These are phyloP conservation scores for Oophaga sylvatica DNA, from an alignment of 2,797 vertebrate genomes.

Conservation along the genomic window DNA sequence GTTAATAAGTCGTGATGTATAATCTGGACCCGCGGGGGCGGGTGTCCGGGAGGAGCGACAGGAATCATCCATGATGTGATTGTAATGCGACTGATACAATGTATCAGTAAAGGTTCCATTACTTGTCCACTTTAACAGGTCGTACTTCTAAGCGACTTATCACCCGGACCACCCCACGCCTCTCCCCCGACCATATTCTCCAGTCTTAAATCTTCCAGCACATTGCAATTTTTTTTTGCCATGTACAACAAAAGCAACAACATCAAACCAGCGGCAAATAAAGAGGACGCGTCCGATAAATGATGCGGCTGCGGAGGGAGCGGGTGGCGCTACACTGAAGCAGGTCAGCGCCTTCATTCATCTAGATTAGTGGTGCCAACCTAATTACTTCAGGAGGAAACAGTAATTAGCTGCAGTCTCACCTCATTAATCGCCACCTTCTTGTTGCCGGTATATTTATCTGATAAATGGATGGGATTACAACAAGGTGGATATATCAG, in stretches of 20 bases:
- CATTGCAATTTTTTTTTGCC: not conserved
- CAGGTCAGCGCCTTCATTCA: conserved; percentile 86
- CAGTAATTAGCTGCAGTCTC: conserved; percentile 98
- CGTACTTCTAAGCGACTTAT: not conserved
- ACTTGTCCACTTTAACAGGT: not conserved
- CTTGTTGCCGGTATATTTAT: conserved; percentile 95
- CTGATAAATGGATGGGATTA: conserved; percentile 95
- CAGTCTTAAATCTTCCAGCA: not conserved
- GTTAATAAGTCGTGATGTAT: not conserved
- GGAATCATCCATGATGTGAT: not conserved
- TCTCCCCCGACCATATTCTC: not conserved
- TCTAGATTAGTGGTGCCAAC: conserved; percentile 92
- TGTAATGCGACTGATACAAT: not conserved
- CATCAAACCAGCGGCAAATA: conserved; percentile 81
- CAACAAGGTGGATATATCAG: conserved; percentile 75
- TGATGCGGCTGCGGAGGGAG: conserved; percentile 77
- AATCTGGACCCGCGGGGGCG: not conserved
- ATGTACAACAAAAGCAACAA: conserved; percentile 79
- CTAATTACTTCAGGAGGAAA: conserved; percentile 98
- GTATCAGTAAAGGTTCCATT: not conserved
- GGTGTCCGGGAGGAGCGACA: not conserved
- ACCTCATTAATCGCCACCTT: conserved; percentile 98
- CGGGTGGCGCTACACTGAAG: conserved; percentile 80
- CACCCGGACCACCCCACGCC: not conserved
- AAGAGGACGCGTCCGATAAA: conserved; percentile 77